Evolutionary conservation across 2,113 vertebrate genomes (phyloP).

Genomic region (Lota lota): DNA sequence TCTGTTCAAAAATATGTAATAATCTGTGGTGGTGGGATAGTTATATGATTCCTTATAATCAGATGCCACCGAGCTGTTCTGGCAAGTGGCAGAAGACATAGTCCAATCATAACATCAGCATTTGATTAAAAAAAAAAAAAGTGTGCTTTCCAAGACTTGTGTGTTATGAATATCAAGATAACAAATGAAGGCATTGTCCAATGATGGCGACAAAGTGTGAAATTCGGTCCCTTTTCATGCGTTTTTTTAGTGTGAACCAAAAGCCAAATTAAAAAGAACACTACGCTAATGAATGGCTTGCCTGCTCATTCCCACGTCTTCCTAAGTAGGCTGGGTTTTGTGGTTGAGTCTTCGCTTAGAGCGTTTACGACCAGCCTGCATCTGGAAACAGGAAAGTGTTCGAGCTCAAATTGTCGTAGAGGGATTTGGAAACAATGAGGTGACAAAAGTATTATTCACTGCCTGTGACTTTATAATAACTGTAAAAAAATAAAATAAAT

Average conservation of each 20-base stretch:
- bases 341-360: background rate
- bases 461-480: background rate
- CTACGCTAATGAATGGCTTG: no score
- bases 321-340: background rate
- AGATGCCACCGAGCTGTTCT: constrained; percentile 3
- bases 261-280: no score
- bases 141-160: background rate
- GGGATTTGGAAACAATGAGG: constrained; percentile 33
- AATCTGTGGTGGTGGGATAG: constrained; percentile 13
- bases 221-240: no score
- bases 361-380: background rate
- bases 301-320: no score
- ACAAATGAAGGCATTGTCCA: background rate
- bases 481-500: background rate
- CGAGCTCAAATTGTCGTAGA: background rate
- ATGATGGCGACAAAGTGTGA: no score
- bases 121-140: background rate
- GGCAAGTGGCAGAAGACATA: background rate
- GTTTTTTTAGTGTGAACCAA: no score
- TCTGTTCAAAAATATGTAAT: constrained; percentile 18
- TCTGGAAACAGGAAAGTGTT: constrained; percentile 34
- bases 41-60: constrained; percentile 13
- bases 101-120: background rate
- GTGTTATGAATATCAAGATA: constrained; percentile 5
- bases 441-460: constrained; percentile 11